Base-by-base conservation (phyloP, 2,888 invertebrate genomes). In the Spodoptera littoralis region DNA sequence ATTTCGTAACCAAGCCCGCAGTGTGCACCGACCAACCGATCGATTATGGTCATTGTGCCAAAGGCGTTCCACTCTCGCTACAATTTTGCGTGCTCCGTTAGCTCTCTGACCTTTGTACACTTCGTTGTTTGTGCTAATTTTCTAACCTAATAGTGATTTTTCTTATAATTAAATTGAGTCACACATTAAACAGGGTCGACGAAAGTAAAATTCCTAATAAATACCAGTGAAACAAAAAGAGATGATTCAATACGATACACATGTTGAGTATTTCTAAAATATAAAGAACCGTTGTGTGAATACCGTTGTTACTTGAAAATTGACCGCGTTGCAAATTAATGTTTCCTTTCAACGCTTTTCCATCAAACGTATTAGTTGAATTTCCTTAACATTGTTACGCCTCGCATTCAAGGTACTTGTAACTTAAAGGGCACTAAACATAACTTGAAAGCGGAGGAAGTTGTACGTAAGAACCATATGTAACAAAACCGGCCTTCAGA, bases 261-360 rank as follows among this genome's bases (percentile, higher is more conserved):
- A 88, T 92, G 92, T 88, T 89, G 78, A 68, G 74, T 85, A 84
- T 87, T 84, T 89, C 89, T 91, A 90, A 91, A 18, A 92, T 90
- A 88, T 89, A 92, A 90, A 90, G 87, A 85, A 90, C 90, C 91
- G 92, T 91, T 92, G 85, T 87, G 72, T 82, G 83, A 85, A 89
- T 90, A 89, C 88, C 87, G 87, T 89, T 89, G 84, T 83, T 79
- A 84, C 74, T 82, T 88, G 86, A 87, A 86, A 84, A 85, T 89
- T 88, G 89, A 88, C 90, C 88, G 88, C 84, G 82, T 85, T 88
- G 87, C 83, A 79, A 85, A 88, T 86, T 86, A 84, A 85, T 84
- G 81, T 84, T 88, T 87, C 82, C 84, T 81, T 85, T 81, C 68
- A 82, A 86, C 70, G 75, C 68, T 80, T 83, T 82, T 83, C 81